A percentile compares a stretch with the other conserved stretches of the same genome.
These are phyloP conservation scores for Bombus waltoni DNA, from an alignment of 1,140 invertebrate genomes.

Conservation along the genomic window DNA sequence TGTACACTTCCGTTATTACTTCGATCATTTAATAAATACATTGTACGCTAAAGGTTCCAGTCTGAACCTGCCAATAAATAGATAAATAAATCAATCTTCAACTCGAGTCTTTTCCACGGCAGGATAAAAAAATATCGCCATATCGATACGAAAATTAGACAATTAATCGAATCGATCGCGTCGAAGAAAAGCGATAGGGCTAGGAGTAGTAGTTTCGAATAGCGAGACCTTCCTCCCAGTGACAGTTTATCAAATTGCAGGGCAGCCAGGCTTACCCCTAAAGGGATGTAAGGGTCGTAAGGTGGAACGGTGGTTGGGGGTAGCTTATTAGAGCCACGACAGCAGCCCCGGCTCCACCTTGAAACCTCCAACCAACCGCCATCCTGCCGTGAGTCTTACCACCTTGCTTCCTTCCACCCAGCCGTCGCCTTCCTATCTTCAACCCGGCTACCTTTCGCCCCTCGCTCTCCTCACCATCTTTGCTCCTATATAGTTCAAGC, in stretches of 20 bases:
- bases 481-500: constrained; percentile 50
- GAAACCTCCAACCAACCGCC: constrained; percentile 71
- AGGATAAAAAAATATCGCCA: neutral
- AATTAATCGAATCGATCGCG: constrained; percentile 4
- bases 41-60: too few species aligned
- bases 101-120: rapidly evolving
- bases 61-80: too few species aligned
- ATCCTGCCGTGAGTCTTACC: constrained; percentile 67
- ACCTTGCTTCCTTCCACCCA: constrained; percentile 68
- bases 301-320: constrained; percentile 66
- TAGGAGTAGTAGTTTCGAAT: constrained; percentile 49
- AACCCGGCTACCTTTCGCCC: neutral
- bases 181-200: constrained; percentile 43
- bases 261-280: constrained; percentile 55
- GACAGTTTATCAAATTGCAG: constrained; percentile 74
- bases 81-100: neutral
- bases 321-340: constrained; percentile 72
- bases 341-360: constrained; percentile 66
- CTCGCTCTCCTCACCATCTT: constrained; percentile 1
- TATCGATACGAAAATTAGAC: neutral
- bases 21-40: too few species aligned
- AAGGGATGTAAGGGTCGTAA: constrained; percentile 71
- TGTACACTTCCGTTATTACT: too few species aligned
- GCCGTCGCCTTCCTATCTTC: constrained; percentile 53
- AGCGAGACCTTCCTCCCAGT: constrained; percentile 47